Base-by-base conservation (phyloP, 2,888 invertebrate species). In the Polylopha cassiicola region DNA sequence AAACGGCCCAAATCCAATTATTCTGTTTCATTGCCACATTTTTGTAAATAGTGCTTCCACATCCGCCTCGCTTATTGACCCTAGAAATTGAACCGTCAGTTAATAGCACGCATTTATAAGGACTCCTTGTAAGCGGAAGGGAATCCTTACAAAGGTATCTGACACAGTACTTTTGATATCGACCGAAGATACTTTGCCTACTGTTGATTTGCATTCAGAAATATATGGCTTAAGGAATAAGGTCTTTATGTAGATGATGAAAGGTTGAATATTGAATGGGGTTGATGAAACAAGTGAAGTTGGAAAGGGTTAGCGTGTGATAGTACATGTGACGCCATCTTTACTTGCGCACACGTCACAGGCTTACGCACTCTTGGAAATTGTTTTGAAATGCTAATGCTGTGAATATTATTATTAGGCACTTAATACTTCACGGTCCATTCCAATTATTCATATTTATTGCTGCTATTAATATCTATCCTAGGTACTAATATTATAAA, bases 151-250 rank as follows among this genome's bases (percentile, higher is more conserved):
- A 64, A 66, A 37, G 38, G 46, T 47, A 39, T 43, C 37, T 34
- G 52, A 46, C 29, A 48, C 38, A 46, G 54, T 61, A 65, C 61
- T 58, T 69, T 70, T 73, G 72, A 70, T 72, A 73, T 73, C 68
- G 66, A 68, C 61, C 60, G 57, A 50, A 41, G 46, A 48, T 47
- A 39, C 41, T 20, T 29, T 39, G 34, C 44, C 39, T 28, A 22
- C 22, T 21, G 41, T 33, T 26, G 37, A 26, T 17, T 42, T 24
- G 7, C 14, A 1, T 13, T 7, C 3, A 4, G n/a, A n/a, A n/a
- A n/a, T n/a, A n/a, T n/a, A n/a, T n/a, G n/a, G n/a, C n/a, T n/a
- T n/a, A n/a, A n/a, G n/a, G n/a, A n/a, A n/a, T n/a, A n/a, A n/a
- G 20, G 8, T 3, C 5, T 17, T 4, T 3, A 6, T n/a, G 4